Conservation (phyloP, 2,888 invertebrate species). For the Euzophera pinguis region DNA sequence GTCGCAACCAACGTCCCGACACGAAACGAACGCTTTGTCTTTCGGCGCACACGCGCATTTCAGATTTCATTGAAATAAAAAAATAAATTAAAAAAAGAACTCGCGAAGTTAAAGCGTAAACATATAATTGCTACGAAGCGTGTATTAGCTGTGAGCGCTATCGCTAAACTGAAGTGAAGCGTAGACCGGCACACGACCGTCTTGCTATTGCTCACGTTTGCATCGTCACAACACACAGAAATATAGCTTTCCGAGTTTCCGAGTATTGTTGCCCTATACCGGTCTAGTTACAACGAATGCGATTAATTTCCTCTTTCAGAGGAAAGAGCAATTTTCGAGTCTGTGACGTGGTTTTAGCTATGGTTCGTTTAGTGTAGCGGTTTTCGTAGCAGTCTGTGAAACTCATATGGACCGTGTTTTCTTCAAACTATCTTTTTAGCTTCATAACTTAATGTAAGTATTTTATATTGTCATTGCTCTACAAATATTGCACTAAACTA, state of each 20-base stretch:
- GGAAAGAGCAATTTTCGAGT: slow-evolving; percentile 19
- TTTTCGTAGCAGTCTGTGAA: not conserved
- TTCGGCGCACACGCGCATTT: slow-evolving; percentile 71
- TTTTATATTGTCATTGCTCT: no score
- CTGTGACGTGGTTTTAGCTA: slow-evolving; percentile 19
- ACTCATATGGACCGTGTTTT: no score
- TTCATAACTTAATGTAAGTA: no score
- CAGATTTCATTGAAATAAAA: slow-evolving; percentile 28
- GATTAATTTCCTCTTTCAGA: slow-evolving; percentile 33
- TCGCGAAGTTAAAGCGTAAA: slow-evolving; percentile 20
- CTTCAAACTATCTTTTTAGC: no score
- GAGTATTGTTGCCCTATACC: slow-evolving; percentile 40
- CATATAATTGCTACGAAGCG: slow-evolving; percentile 35
- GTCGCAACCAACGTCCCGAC: slow-evolving; percentile 60
- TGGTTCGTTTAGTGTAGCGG: not conserved
- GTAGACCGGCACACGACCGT: slow-evolving; percentile 26
- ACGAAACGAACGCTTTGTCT: slow-evolving; percentile 61
- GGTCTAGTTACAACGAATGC: slow-evolving; percentile 32
- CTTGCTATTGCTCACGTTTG: slow-evolving; percentile 23
- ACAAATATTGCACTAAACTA: no score
- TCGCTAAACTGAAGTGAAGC: slow-evolving; percentile 56
- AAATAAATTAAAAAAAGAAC: slow-evolving; percentile 28
- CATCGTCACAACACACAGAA: slow-evolving; percentile 43
- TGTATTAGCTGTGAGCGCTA: slow-evolving; percentile 56
- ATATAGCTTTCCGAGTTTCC: slow-evolving; percentile 57